phyloP scores from a whole-genome alignment of 2,113 vertebrate species.

The Gallinago media region DNA sequence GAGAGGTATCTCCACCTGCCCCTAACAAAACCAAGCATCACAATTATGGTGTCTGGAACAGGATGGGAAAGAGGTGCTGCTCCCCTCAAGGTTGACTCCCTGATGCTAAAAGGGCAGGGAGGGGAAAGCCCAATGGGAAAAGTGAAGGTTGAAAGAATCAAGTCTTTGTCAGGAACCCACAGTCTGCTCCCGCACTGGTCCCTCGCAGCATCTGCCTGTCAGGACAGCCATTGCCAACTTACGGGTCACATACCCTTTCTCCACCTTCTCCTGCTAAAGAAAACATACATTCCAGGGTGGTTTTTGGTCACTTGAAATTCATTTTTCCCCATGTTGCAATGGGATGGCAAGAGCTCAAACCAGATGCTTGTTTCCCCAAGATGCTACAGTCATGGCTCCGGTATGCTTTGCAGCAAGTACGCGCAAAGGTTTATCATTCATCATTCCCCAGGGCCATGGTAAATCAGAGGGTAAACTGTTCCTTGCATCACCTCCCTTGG shows the following conservation, averaged over 20 bases:
- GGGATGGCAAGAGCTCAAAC: constrained; percentile 10
- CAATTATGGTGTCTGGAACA: accelerated
- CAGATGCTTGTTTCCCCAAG: constrained; percentile 39
- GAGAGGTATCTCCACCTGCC: background rate
- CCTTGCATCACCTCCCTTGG: constrained; percentile 56
- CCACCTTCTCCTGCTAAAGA: constrained; percentile 8
- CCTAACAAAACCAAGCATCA: accelerated
- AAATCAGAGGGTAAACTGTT: constrained; percentile 16
- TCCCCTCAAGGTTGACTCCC: background rate
- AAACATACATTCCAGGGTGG: constrained; percentile 4
- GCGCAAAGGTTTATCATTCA: constrained; percentile 34
- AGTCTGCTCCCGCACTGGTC: background rate
- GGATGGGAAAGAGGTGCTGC: background rate
- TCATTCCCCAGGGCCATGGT: constrained; percentile 3
- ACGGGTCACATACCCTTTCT: background rate
- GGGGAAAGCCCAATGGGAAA: background rate
- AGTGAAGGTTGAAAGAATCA: constrained; percentile 68
- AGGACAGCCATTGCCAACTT: background rate
- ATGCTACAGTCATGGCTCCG: background rate
- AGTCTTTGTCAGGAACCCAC: constrained; percentile 25
- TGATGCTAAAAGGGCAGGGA: background rate
- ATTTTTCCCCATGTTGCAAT: background rate
- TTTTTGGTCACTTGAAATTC: background rate
- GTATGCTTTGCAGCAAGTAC: constrained; percentile 38
- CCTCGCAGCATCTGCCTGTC: background rate